Base-by-base conservation (phyloP, 2,113 vertebrate species). In the Lagopus muta region DNA sequence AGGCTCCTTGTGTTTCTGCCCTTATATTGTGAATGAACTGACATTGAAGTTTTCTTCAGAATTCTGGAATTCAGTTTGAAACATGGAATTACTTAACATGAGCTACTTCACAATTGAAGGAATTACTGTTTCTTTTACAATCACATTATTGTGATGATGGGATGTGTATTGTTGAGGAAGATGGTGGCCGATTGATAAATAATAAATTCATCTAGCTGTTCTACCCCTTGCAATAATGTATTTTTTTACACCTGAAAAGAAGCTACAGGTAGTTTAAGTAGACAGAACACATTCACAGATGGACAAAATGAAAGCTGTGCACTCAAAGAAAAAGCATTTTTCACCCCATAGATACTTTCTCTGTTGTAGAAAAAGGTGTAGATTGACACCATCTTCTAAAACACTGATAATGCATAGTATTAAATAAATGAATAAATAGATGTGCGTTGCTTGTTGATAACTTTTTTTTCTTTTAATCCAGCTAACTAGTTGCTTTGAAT, bases 401-500 rank as follows among this genome's bases (percentile, higher is more conserved):
- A 64, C 15, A n/a, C 10, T 76, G 43, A 58, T 89, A 28, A 73
- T 32, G 50, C 13, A 45, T 27, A 78, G 22, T 48, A 71, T 75
- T 2, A 16, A 42, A 89, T 75, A 72, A 60, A 78, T 78, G 79
- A 76, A 7, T 28, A 42, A 78, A 21, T 55, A 93, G 18, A 64
- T 67, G 16, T 10, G 91, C 16, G 65, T 62, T 81, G 14, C 50
- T 82, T 10, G 2, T 43, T 85, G 85, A 70, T 43, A 87, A 30
- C 22, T 6, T 42, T 62, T 91, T 90, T 85, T 6, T 91, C 57
- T 91, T 90, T 84, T 15, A 16, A 82, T 86, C 65, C 27, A 58
- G 75, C 20, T 55, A 96, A 76, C 82, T 55, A n/a, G 38, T 8
- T 43, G 9, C 36, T 95, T 88, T 89, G 30, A 82, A 96, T 93